These are phyloP conservation scores for Macrosteles quadrilineatus DNA, from an alignment of 1,140 invertebrate species.

Conservation along the genomic window DNA sequence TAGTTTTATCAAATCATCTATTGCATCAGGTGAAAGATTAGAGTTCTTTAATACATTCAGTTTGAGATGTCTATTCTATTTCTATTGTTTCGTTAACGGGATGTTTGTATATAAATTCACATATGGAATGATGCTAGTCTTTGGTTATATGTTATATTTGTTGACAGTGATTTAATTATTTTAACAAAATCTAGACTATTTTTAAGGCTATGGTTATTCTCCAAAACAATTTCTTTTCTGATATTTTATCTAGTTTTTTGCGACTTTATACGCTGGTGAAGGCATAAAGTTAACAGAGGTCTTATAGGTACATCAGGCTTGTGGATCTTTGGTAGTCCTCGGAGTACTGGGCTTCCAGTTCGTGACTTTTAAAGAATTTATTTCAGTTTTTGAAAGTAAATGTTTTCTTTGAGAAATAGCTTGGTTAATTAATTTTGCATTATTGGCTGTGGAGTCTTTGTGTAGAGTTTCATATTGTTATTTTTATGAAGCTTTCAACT, in stretches of 20 bases:
- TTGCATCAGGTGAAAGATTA: neutral
- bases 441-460: neutral
- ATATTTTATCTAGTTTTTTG: neutral
- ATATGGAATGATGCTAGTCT: too few relatives aligned
- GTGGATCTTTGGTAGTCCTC: neutral
- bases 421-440: neutral
- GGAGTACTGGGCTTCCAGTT: neutral
- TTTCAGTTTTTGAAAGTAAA: too few relatives aligned
- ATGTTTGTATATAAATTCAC: too few relatives aligned
- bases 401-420: too few relatives aligned
- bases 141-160: too few relatives aligned
- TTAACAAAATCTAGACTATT: neutral
- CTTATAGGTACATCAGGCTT: too few relatives aligned
- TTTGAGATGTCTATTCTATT: too few relatives aligned
- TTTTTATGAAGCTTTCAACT: too few relatives aligned
- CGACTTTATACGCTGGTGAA: neutral
- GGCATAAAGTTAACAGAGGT: too few relatives aligned
- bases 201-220: too few relatives aligned
- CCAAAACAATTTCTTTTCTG: too few relatives aligned
- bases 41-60: neutral
- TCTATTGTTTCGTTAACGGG: neutral
- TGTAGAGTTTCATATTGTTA: neutral
- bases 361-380: constrained; percentile 17
- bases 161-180: neutral
- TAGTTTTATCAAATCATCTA: too few relatives aligned